phyloP scores from a whole-genome alignment of 2,113 vertebrate species.

The Megaceryle torquata region DNA sequence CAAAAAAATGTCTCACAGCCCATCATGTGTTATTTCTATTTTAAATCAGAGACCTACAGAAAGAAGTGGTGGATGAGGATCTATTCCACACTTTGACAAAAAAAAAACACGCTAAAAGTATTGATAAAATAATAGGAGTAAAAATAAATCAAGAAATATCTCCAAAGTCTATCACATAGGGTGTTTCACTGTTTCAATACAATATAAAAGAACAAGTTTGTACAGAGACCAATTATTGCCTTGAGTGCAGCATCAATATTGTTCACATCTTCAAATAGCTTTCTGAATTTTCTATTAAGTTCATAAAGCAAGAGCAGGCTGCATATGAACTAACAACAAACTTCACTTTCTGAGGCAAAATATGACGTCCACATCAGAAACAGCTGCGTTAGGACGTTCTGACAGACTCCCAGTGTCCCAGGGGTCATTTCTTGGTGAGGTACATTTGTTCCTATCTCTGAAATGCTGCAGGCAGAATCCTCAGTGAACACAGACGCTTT shows the following conservation, averaged over 20 bases:
- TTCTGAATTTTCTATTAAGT: conserved; percentile 9
- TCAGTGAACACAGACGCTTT: conserved; percentile 29
- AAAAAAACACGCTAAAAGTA: background rate
- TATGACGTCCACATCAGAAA: background rate
- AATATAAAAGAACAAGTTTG: background rate
- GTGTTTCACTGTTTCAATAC: background rate
- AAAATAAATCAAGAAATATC: conserved; percentile 2
- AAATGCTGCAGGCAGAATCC: conserved; percentile 25
- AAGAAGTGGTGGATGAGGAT: background rate
- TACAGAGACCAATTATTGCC: conserved; percentile 27
- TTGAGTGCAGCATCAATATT: conserved; percentile 19
- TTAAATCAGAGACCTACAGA: background rate
- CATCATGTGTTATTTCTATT: background rate
- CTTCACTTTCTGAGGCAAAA: conserved; percentile 15
- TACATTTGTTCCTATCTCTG: conserved; percentile 20
- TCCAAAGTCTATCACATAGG: background rate
- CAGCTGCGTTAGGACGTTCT: conserved; percentile 2
- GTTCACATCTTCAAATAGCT: background rate
- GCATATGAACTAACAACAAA: background rate
- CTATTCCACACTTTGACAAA: background rate
- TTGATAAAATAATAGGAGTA: conserved; percentile 8
- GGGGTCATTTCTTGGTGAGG: conserved; percentile 12
- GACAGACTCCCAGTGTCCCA: background rate
- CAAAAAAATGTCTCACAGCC: background rate
- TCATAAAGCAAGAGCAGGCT: background rate